A percentile compares a stretch with the other conserved stretches of the same genome.
Conservation (phyloP, 2,888 invertebrate species). For the Thera britannica region DNA sequence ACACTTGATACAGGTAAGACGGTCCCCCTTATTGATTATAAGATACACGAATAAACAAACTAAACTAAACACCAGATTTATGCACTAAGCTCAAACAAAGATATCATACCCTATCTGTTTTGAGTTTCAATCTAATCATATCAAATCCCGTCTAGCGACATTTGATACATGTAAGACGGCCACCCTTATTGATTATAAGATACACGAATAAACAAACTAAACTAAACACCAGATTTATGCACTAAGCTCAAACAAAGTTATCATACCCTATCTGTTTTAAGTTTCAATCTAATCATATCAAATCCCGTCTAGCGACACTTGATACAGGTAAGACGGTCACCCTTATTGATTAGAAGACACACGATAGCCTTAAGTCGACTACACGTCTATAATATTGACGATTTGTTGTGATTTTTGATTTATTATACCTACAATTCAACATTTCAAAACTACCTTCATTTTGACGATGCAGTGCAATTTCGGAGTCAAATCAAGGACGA, state of each 20-base stretch:
- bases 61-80: too few species aligned
- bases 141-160: constrained; percentile 44
- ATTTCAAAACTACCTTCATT: not conserved
- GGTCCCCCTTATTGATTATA: constrained; percentile 52
- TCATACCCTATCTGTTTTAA: constrained; percentile 24
- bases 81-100: too few species aligned
- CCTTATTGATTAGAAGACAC: constrained; percentile 55
- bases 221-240: too few species aligned
- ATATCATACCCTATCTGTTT: constrained; percentile 21
- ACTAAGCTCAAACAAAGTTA: too few species aligned
- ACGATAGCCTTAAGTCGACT: constrained; percentile 51
- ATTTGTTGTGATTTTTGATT: constrained; percentile 26
- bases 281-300: constrained; percentile 42
- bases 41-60: constrained; percentile 41
- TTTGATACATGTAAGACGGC: constrained; percentile 45
- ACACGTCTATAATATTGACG: constrained; percentile 17
- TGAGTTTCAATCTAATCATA: constrained; percentile 40
- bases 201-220: constrained; percentile 35
- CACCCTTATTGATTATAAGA: constrained; percentile 53
- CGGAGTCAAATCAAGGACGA: too few species aligned
- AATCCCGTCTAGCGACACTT: constrained; percentile 43
- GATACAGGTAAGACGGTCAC: constrained; percentile 48
- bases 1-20: constrained; percentile 47
- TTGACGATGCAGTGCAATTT: too few species aligned
- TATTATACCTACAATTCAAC: not conserved